phyloP scores from a whole-genome alignment of 1,140 invertebrate species.

The Sminthurinus signatus region DNA sequence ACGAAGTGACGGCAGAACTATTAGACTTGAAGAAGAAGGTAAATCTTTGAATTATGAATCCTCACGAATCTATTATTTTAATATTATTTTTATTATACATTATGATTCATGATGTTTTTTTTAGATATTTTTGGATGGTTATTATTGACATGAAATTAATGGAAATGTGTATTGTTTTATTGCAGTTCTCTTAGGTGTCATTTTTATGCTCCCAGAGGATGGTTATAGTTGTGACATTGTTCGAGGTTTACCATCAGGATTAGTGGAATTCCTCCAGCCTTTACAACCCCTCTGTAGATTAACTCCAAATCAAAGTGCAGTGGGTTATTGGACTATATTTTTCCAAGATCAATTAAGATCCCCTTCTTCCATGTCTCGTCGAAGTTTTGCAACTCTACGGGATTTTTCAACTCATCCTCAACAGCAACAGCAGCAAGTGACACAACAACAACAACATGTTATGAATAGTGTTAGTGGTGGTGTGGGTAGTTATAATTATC shows the following conservation, averaged over 20 bases:
- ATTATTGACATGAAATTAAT: too few relatives aligned
- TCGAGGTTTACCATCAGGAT: conserved; percentile 79
- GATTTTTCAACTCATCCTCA: conserved; percentile 6
- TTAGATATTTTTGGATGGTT: too few relatives aligned
- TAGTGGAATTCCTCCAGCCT: conserved; percentile 85
- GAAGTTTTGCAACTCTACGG: conserved; percentile 33
- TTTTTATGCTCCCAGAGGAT: conserved; percentile 90
- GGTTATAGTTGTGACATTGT: conserved; percentile 97
- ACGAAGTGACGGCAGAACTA: conserved; percentile 78
- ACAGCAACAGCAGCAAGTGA: conserved; percentile 4
- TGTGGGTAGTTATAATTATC: not conserved
- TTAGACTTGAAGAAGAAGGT: conserved; percentile 66
- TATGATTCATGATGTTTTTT: too few relatives aligned
- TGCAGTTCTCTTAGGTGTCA: conserved; percentile 78
- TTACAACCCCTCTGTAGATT: conserved; percentile 80
- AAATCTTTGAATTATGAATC: too few relatives aligned
- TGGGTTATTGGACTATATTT: conserved; percentile 52
- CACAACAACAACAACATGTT: conserved; percentile 20
- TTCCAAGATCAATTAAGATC: conserved; percentile 41
- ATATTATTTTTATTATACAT: too few relatives aligned
- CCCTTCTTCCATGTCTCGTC: conserved; percentile 40
- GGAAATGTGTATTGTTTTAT: too few relatives aligned
- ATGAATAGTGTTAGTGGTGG: not conserved
- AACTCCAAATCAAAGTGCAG: conserved; percentile 79
- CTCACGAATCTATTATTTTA: too few relatives aligned